These are phyloP conservation scores for Rotaria magnacalcarata DNA, from an alignment of 2,888 invertebrate genomes.

Conservation along the genomic window DNA sequence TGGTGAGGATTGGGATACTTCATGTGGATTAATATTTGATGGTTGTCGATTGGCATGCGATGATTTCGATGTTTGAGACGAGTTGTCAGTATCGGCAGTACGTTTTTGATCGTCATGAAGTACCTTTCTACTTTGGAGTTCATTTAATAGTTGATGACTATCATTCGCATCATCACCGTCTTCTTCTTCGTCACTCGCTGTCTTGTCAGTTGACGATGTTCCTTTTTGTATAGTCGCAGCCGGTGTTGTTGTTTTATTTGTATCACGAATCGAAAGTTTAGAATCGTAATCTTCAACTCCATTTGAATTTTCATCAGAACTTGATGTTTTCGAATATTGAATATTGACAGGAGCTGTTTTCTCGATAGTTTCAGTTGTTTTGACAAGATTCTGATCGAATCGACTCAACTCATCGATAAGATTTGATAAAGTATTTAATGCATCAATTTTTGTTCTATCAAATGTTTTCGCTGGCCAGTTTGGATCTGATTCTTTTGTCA, in stretches of 20 bases:
- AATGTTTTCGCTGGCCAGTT: background rate
- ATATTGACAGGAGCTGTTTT: background rate
- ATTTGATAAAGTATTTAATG: background rate
- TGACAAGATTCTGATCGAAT: background rate
- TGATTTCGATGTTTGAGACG: background rate
- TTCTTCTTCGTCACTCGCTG: background rate
- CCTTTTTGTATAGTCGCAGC: background rate
- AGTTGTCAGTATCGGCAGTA: background rate
- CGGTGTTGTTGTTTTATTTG: background rate
- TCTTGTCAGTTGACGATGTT: background rate
- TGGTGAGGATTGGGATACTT: background rate
- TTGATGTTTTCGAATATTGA: too few species aligned
- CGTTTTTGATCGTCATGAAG: background rate
- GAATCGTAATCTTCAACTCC: background rate
- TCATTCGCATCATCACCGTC: background rate
- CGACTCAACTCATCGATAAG: background rate
- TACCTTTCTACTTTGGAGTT: background rate
- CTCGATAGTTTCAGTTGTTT: background rate
- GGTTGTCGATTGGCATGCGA: background rate
- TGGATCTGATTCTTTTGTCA: background rate
- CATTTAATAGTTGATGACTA: background rate
- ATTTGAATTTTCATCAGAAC: background rate
- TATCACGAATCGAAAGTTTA: background rate
- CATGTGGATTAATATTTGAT: background rate
- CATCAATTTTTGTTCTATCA: background rate